A percentile compares a stretch with the other conserved stretches of the same genome.
phyloP scores from a whole-genome alignment of 2,113 vertebrate genomes.

The Noturus placidus region DNA sequence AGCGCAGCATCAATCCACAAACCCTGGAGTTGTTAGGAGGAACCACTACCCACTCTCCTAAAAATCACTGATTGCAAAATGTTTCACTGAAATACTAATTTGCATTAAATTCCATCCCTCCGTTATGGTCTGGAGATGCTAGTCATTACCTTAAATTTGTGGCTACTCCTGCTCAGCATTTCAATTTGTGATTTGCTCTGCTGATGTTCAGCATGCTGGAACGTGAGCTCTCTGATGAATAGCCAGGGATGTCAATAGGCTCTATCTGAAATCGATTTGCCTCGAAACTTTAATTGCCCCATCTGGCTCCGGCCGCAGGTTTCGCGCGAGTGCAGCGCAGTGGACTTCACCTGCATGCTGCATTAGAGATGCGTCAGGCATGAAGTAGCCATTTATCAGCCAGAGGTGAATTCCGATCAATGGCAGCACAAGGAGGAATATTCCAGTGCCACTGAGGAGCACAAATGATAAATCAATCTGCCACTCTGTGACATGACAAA shows the following conservation, averaged over 20 bases:
- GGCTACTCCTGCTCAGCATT: conserved; percentile 23
- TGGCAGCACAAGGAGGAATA: conserved; percentile 40
- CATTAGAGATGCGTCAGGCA: conserved; percentile 46
- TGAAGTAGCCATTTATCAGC: conserved; percentile 57
- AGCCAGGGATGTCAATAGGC: conserved; percentile 37
- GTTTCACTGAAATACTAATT: conserved; percentile 13
- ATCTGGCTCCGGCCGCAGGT: conserved; percentile 16
- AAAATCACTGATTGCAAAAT: not conserved
- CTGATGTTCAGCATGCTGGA: conserved; percentile 11
- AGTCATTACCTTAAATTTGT: conserved; percentile 23
- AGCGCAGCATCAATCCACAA: not conserved
- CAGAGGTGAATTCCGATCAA: conserved; percentile 55
- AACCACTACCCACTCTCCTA: not conserved
- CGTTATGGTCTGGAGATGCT: not conserved
- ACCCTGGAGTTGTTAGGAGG: not conserved
- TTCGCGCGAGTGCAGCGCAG: conserved; percentile 17
- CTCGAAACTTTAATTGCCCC: conserved; percentile 49
- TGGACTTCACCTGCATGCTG: conserved; percentile 37
- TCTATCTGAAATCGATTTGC: conserved; percentile 51
- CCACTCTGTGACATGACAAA: conserved; percentile 25
- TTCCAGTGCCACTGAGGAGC: conserved; percentile 33
- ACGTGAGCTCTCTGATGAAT: conserved; percentile 41
- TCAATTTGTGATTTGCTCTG: conserved; percentile 28
- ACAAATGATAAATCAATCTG: conserved; percentile 54
- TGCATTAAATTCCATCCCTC: not conserved